Base-by-base conservation (phyloP, 2,888 invertebrate species). In the Drosophila anceps region DNA sequence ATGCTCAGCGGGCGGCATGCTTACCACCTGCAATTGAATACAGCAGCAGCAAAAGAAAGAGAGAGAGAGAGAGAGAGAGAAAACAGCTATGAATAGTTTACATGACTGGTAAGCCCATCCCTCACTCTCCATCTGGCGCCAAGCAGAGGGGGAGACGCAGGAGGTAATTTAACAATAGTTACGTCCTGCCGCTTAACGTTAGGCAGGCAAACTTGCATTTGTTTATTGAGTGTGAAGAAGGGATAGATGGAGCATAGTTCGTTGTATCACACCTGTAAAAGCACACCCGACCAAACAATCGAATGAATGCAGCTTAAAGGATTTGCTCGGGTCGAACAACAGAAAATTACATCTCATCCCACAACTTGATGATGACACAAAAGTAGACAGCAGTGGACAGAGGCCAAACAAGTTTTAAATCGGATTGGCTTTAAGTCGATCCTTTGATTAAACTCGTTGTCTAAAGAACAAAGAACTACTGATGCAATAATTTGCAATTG, bases 1-100 rank as follows among this genome's bases (percentile, higher is more conserved):
- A 51, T 85, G 78, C 78, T 76, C 76, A 64, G 65, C 79, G 54
- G 83, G 81, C 50, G 88, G 81, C 88, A 84, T 88, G 46, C 31
- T 79, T 69, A 85, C 72, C 78, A 79, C 86, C 84, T 88, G 78
- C 31, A 69, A 85, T 27, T 12, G 8, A 15, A 41, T 39, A 44
- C 44, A 44, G 18, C 9, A 10, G 12, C 41, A 41, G 18, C 43
- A 24, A 12, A 13, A 15, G n/a, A 44, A 15, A 15, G 8, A 13
- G 8, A 24, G 7, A 24, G 10, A 10, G 18, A 10, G 12, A 43
- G 31, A 31, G n/a, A 20, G n/a, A 4, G 39, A n/a, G 13, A 58
- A 35, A 39, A 35, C 12, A 18, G 29, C 48, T 61, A 53, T 73
- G 48, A 71, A 46, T 73, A 73, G 41, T 69, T 58, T 33, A 48